Evolutionary conservation across 1,140 invertebrate genomes (phyloP), one percentile per base, ranked within the genome.

Genomic region (Zeugodacus cucurbitae): DNA sequence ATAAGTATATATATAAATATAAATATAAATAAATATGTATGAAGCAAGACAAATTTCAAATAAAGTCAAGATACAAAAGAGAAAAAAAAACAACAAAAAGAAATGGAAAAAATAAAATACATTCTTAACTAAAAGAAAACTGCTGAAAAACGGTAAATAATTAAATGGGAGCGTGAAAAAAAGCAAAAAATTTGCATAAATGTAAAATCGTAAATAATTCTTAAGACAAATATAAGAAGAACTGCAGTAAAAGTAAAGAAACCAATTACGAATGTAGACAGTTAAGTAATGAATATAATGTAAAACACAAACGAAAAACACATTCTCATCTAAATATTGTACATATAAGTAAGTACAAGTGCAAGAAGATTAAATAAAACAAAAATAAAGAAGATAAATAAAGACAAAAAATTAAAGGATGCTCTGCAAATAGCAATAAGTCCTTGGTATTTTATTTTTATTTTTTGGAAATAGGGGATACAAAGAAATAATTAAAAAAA

Each of bases 351-450:
- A 89, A 88, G 67, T 87, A 89, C 90, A 89, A 89, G 86, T 89
- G 89, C 88, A 89, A 91, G 89, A 48, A 82, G 34, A 82, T 54
- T 41, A 48, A 82, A 48, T 82, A 82, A 82, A 82, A 41, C 37
- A 37, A 78, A 37, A 78, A 26, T 4, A 48, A 26, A 48, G 44
- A 82, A 82, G 26, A 22, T 17, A 82, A 82, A 48, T 48, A 48
- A 82, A 48, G 37, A 82, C 41, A 82, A 82, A 70, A 64, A 67
- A 87, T 54, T 92, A 93, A 93, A 92, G 91, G 91, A 92, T 91
- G 91, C 91, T 92, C 92, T 92, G 91, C 91, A 91, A 91, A 92
- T 92, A 92, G 89, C 89, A 88, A 89, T 89, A 89, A 78, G 87
- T 88, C 95, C 95, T 58, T 48, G 26, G 26, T 0, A 1, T 41